A percentile compares a stretch with the other conserved stretches of the same genome.
phyloP scores from a whole-genome alignment of 2,113 vertebrate genomes.

The Bubalus kerabau region DNA sequence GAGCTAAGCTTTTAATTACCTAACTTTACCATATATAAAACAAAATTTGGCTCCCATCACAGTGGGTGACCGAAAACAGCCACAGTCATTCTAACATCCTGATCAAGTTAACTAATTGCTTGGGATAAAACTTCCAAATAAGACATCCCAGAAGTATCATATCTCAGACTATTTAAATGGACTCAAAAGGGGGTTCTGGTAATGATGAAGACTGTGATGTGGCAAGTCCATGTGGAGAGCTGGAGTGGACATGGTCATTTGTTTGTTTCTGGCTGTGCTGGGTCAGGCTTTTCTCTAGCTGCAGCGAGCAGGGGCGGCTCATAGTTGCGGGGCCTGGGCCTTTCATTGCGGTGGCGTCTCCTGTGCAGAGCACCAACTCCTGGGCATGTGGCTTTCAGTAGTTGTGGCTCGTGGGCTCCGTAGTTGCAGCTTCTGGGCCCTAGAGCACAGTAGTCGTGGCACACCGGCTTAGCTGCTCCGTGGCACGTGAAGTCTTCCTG shows the following conservation, averaged over 20 bases:
- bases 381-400: not conserved
- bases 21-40: not conserved
- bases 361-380: not conserved
- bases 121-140: not conserved
- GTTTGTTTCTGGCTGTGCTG: not conserved
- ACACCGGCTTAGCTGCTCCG: not conserved
- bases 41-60: not conserved
- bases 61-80: not conserved
- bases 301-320: not conserved
- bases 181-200: not conserved
- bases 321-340: not conserved
- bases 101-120: not conserved
- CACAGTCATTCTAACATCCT: not conserved
- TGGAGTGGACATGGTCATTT: not conserved
- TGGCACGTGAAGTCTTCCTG: not conserved
- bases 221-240: not conserved
- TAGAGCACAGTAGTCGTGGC: not conserved
- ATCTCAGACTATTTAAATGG: not conserved
- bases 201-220: not conserved
- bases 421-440: not conserved
- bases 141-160: not conserved
- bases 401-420: not conserved
- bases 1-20: not conserved
- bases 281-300: not conserved
- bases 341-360: accelerated